These are phyloP conservation scores for Botia almorhae DNA, from an alignment of 2,797 vertebrate genomes.

Conservation along the genomic window DNA sequence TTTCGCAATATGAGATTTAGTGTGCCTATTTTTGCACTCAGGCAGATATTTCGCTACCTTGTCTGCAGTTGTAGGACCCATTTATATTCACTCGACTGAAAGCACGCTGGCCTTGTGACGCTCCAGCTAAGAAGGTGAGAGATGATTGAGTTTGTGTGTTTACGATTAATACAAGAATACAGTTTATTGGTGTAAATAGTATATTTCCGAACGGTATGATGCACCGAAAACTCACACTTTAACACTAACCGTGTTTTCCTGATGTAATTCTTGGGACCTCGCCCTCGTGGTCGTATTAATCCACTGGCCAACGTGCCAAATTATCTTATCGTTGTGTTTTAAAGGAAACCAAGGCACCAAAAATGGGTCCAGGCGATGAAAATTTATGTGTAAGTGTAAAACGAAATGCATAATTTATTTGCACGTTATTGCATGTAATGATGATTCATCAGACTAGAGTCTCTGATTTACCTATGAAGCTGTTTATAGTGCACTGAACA, in stretches of 20 bases:
- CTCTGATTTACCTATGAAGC: slow-evolving; percentile 62
- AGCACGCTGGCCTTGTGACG: not conserved
- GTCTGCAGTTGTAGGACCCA: not conserved
- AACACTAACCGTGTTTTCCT: not conserved
- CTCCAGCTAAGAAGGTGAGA: not conserved
- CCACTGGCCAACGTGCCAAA: not conserved
- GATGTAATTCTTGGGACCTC: not conserved
- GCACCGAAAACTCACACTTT: too few species aligned
- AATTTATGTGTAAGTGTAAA: not conserved
- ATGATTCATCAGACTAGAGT: slow-evolving; percentile 66
- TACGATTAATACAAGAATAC: not conserved
- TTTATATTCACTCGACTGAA: not conserved
- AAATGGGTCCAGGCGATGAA: not conserved
- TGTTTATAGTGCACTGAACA: slow-evolving; percentile 74
- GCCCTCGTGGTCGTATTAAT: not conserved
- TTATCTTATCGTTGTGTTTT: not conserved
- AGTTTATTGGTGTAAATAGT: not conserved
- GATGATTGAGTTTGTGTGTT: not conserved
- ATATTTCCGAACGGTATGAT: too few species aligned
- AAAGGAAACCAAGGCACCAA: not conserved
- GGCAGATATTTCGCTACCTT: not conserved
- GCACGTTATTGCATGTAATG: slow-evolving; percentile 14
- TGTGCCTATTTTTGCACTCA: not conserved
- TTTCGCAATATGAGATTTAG: too few species aligned
- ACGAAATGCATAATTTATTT: not conserved